Evolutionary conservation across 2,113 vertebrate species (phyloP).

Genomic region (Reinhardtius hippoglossoides): DNA sequence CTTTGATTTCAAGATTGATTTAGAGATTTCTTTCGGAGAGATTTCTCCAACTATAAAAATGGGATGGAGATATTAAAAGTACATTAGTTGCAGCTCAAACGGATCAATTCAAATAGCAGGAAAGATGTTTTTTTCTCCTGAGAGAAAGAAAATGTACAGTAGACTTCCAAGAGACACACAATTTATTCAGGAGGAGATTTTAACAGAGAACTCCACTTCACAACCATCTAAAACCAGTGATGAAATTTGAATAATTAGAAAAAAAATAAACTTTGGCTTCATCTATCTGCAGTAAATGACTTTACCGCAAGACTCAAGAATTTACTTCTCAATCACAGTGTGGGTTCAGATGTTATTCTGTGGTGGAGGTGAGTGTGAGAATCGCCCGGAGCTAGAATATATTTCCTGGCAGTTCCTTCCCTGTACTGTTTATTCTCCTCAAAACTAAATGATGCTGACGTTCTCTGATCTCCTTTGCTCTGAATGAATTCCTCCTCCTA

Average conservation of each 20-base stretch:
- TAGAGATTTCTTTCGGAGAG: slow-evolving; percentile 23
- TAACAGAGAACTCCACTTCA: too few species aligned
- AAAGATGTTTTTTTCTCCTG: too few species aligned
- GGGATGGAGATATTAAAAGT: neutral
- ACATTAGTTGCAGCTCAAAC: neutral
- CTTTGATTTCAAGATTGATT: slow-evolving; percentile 33
- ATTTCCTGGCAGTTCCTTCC: slow-evolving; percentile 4
- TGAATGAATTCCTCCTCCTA: neutral
- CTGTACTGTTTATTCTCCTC: too few species aligned
- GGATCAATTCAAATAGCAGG: neutral
- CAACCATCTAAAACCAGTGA: neutral
- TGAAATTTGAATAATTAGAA: neutral
- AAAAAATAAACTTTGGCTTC: neutral
- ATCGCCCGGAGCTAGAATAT: neutral
- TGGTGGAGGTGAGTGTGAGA: slow-evolving; percentile 1
- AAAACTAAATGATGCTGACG: too few species aligned
- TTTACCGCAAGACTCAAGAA: neutral
- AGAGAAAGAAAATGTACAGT: too few species aligned
- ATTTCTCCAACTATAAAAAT: slow-evolving; percentile 19
- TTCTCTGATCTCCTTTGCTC: too few species aligned
- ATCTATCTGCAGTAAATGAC: neutral
- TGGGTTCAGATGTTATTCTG: neutral
- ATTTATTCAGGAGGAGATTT: too few species aligned
- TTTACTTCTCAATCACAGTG: neutral
- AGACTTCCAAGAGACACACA: too few species aligned